Conservation (phyloP, 1,140 invertebrate genomes). For the Aphaenogaster ashmeadi region DNA sequence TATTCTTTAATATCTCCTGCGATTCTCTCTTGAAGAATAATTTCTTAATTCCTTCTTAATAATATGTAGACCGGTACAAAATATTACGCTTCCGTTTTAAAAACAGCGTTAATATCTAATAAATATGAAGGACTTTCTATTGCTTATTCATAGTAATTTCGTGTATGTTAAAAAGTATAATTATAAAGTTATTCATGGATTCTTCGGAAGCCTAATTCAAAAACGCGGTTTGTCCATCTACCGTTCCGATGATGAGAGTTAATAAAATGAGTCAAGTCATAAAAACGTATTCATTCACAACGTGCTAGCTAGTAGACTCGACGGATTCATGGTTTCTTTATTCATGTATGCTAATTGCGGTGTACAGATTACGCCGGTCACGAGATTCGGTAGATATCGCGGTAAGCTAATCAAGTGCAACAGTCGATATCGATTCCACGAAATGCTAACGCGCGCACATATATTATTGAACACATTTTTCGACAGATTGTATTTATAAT, state of each 20-base stretch:
- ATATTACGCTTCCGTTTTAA: slow-evolving; percentile 14
- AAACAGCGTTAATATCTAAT: not conserved
- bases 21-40: slow-evolving; percentile 1
- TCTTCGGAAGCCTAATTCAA: not conserved
- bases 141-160: not conserved
- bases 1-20: not conserved
- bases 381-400: slow-evolving; percentile 66
- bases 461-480: not conserved
- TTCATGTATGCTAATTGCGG: slow-evolving; percentile 76
- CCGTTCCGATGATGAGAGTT: not conserved
- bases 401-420: slow-evolving; percentile 35
- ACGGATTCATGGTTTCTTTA: slow-evolving; percentile 75
- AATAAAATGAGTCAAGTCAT: slow-evolving; percentile 47
- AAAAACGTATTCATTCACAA: slow-evolving; percentile 70
- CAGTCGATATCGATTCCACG: slow-evolving; percentile 42
- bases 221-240: not conserved
- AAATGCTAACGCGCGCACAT: not conserved
- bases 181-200: not conserved
- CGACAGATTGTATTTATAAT: not conserved
- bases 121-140: not conserved
- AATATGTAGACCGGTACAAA: not conserved
- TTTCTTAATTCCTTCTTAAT: slow-evolving; percentile 32
- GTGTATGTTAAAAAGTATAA: not conserved
- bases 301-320: slow-evolving; percentile 50
- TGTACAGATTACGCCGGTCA: slow-evolving; percentile 69